Evolutionary conservation across 30 jellyfish, hydroid and myxozoan genomes (phyloP).

Genomic region (Aurelia sp.): DNA sequence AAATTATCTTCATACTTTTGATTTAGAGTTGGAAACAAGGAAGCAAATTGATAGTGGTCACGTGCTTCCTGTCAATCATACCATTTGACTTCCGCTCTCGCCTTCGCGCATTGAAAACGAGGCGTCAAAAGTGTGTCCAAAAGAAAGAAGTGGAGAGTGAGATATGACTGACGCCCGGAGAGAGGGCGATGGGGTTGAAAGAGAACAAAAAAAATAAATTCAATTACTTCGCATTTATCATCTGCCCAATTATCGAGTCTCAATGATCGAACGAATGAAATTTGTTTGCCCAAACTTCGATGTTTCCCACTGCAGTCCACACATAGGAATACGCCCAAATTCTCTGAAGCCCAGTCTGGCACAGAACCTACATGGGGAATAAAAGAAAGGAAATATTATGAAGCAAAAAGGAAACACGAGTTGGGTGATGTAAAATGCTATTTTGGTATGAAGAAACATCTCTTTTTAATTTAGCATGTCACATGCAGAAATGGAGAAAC

Average conservation of each 20-base stretch:
- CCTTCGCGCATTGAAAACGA: neutral
- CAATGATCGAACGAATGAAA: constrained; percentile 70
- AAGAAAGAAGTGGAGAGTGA: too few relatives aligned
- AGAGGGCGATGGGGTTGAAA: too few relatives aligned
- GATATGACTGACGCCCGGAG: too few relatives aligned
- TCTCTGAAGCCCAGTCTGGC: constrained; percentile 85
- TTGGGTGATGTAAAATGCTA: too few relatives aligned
- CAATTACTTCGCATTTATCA: constrained; percentile 73
- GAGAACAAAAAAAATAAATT: too few relatives aligned
- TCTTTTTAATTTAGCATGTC: too few relatives aligned
- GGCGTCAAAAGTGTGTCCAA: too few relatives aligned
- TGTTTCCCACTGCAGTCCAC: constrained; percentile 82
- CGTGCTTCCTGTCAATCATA: too few relatives aligned
- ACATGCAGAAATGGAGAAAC: too few relatives aligned
- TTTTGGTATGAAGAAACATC: too few relatives aligned
- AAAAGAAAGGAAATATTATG: neutral
- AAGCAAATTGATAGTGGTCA: neutral
- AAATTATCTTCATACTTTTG: neutral
- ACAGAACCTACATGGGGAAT: neutral
- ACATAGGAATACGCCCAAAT: constrained; percentile 75
- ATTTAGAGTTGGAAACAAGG: neutral
- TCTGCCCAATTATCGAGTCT: constrained; percentile 68
- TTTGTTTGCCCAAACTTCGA: constrained; percentile 57
- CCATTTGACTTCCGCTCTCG: neutral
- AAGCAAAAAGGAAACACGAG: too few relatives aligned